Evolutionary conservation across 2,113 vertebrate species (phyloP).

Genomic region (Phycodurus eques): DNA sequence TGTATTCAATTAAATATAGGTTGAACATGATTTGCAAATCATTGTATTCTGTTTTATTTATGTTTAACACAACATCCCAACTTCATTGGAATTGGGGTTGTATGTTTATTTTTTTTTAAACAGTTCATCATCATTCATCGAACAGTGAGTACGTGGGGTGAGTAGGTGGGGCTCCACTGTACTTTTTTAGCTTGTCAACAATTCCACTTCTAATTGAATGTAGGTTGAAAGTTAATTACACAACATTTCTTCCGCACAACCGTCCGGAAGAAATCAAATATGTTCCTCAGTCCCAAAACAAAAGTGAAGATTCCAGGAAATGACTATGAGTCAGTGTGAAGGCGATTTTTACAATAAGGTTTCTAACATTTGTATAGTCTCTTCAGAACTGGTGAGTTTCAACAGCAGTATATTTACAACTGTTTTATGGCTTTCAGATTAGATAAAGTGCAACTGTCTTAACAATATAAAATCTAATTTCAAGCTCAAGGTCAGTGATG

Average conservation of each 20-base stretch:
- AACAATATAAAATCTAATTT: neutral
- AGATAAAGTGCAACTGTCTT: neutral
- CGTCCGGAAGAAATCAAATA: neutral
- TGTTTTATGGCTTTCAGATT: neutral
- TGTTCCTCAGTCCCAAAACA: neutral
- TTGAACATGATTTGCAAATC: no score
- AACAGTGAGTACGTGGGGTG: no score
- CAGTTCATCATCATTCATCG: no score
- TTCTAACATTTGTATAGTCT: neutral
- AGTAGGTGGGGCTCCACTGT: no score
- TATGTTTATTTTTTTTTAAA: no score
- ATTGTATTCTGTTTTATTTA: no score
- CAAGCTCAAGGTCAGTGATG: neutral
- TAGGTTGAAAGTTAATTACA: neutral
- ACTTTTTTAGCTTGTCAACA: no score
- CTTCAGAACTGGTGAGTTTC: neutral
- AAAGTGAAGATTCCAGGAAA: neutral
- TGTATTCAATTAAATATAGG: no score
- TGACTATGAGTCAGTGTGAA: neutral
- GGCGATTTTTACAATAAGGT: neutral
- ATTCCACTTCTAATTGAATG: neutral
- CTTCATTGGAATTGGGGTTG: no score
- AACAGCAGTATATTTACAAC: neutral
- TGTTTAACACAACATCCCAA: no score
- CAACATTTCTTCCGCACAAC: no score